Evolutionary conservation across 2,113 vertebrate species (phyloP).

Genomic region (Blennius ocellaris): DNA sequence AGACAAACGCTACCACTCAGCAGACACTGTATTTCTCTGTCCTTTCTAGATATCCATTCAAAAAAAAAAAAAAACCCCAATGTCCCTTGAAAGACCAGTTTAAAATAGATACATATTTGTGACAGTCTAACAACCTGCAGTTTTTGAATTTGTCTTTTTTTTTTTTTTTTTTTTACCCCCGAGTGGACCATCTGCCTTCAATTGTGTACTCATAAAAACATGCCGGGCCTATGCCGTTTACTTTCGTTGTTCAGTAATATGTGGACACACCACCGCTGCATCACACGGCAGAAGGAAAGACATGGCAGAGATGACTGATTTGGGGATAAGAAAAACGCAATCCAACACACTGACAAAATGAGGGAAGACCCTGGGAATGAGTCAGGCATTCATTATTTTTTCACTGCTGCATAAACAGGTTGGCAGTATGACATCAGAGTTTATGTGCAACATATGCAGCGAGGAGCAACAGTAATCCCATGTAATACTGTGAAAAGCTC

Average conservation of each 20-base stretch:
- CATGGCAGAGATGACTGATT: background rate
- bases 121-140: background rate
- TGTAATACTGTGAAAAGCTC: slow-evolving; percentile 72
- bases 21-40: background rate
- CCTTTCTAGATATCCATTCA: background rate
- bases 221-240: background rate
- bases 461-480: slow-evolving; percentile 70
- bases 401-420: slow-evolving; percentile 33
- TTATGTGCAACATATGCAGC: slow-evolving; percentile 59
- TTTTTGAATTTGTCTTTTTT: background rate
- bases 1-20: slow-evolving; percentile 14
- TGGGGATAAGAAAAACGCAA: slow-evolving; percentile 15
- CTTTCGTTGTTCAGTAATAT: background rate
- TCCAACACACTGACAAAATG: slow-evolving; percentile 13
- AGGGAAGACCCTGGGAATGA: slow-evolving; percentile 22
- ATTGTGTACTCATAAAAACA: background rate
- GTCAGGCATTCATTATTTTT: slow-evolving; percentile 30
- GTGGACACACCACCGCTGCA: background rate
- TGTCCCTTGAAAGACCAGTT: slow-evolving; percentile 14
- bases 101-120: background rate
- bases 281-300: slow-evolving; percentile 13
- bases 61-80: slow-evolving; percentile 1
- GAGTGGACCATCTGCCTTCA: slow-evolving; percentile 1
- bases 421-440: slow-evolving; percentile 51
- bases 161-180: background rate